phyloP scores from a whole-genome alignment of 2,797 vertebrate genomes.

The Hemibagrus guttatus region DNA sequence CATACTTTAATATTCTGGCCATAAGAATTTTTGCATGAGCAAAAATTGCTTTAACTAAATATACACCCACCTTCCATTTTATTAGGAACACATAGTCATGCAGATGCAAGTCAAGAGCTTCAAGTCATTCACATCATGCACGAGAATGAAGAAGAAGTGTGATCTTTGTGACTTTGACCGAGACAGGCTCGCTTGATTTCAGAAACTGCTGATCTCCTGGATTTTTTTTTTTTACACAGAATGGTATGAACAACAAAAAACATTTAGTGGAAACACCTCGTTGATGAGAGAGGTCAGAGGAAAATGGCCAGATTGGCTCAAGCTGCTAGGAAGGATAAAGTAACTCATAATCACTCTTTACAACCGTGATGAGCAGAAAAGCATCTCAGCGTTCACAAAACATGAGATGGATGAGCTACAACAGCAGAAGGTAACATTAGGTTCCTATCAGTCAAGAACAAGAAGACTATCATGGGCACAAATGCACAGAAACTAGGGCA shows the following conservation, averaged over 20 bases:
- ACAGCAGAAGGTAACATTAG: not conserved
- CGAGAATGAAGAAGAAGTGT: not conserved
- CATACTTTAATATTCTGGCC: not conserved
- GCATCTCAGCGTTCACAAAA: not conserved
- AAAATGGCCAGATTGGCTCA: not conserved
- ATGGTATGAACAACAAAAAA: not conserved
- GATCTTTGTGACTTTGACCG: not conserved
- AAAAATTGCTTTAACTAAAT: not conserved
- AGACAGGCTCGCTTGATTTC: not conserved
- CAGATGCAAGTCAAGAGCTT: not conserved
- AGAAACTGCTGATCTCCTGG: not conserved
- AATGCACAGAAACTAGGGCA: not conserved
- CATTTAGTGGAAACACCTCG: not conserved
- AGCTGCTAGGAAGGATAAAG: not conserved
- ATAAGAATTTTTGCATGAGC: not conserved
- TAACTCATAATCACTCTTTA: not conserved
- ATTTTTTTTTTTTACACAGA: not conserved
- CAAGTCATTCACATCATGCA: not conserved
- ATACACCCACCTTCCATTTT: not conserved
- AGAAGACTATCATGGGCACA: not conserved
- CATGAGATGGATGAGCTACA: not conserved
- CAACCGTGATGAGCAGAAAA: not conserved
- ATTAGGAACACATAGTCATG: not conserved
- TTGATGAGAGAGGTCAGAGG: not conserved
- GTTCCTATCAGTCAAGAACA: not conserved